Conservation (phyloP, 2,113 vertebrate genomes). For the Callocephalon fimbriatum region DNA sequence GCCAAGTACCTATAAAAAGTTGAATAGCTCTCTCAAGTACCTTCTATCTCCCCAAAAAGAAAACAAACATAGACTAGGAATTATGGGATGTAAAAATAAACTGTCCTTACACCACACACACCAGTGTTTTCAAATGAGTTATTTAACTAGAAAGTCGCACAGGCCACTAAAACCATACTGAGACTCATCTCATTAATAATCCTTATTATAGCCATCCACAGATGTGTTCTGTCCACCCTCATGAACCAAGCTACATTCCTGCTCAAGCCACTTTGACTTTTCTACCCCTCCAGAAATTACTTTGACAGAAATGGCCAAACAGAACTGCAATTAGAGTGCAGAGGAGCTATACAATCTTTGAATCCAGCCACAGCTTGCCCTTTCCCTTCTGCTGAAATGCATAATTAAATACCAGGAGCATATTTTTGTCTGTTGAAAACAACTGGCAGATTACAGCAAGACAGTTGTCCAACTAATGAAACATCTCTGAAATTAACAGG, state of each 20-base stretch:
- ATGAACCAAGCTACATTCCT: rapidly evolving
- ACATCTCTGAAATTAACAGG: neutral
- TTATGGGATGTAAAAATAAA: neutral
- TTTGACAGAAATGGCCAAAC: neutral
- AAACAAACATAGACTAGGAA: neutral
- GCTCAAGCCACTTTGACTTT: neutral
- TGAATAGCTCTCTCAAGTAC: neutral
- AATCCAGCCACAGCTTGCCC: neutral
- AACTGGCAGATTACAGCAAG: neutral
- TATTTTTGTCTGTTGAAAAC: neutral
- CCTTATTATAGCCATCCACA: rapidly evolving
- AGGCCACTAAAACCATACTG: rapidly evolving
- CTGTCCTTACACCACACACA: neutral
- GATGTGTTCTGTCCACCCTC: rapidly evolving
- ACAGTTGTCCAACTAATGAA: neutral
- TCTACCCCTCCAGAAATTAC: neutral
- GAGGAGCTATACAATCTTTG: neutral
- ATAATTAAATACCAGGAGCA: neutral
- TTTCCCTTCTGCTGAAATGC: neutral
- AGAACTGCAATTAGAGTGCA: neutral
- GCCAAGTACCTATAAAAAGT: neutral
- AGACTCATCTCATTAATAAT: neutral
- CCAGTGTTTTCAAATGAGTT: neutral
- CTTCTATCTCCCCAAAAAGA: neutral
- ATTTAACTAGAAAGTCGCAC: rapidly evolving